Conservation (phyloP, 2,888 invertebrate genomes). For the Drosophila acutilabella region DNA sequence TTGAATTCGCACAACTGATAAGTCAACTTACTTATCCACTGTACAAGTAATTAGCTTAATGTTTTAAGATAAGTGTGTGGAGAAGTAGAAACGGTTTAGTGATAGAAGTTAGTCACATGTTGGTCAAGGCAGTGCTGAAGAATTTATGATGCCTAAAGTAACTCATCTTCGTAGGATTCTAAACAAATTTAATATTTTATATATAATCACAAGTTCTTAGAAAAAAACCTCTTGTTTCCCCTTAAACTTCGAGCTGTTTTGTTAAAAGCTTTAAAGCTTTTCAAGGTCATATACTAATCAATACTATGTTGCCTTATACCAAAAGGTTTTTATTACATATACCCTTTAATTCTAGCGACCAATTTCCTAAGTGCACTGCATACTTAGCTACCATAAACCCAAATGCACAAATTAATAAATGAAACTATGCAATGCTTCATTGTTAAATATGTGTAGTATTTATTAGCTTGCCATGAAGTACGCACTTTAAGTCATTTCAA, state of each 20-base stretch:
- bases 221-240: too few relatives aligned
- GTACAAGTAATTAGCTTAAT: neutral
- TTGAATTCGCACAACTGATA: constrained; percentile 9
- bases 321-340: neutral
- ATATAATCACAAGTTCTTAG: too few relatives aligned
- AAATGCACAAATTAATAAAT: neutral
- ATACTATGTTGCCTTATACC: too few relatives aligned
- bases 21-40: constrained; percentile 1
- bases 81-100: neutral
- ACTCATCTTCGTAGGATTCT: too few relatives aligned
- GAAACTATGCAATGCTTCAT: neutral
- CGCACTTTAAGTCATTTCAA: constrained; percentile 7
- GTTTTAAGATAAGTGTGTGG: neutral
- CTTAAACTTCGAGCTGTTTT: too few relatives aligned
- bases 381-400: neutral
- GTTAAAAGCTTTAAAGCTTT: too few relatives aligned
- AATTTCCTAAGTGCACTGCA: neutral
- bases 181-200: too few relatives aligned
- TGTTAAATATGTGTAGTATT: constrained; percentile 7
- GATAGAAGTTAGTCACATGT: neutral
- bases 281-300: too few relatives aligned
- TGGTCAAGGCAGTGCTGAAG: too few relatives aligned
- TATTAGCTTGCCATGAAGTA: neutral
- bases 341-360: too few relatives aligned
- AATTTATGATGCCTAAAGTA: too few relatives aligned